Base-by-base conservation (phyloP, 2,888 invertebrate species). In the Lissocephala sabroskyi region DNA sequence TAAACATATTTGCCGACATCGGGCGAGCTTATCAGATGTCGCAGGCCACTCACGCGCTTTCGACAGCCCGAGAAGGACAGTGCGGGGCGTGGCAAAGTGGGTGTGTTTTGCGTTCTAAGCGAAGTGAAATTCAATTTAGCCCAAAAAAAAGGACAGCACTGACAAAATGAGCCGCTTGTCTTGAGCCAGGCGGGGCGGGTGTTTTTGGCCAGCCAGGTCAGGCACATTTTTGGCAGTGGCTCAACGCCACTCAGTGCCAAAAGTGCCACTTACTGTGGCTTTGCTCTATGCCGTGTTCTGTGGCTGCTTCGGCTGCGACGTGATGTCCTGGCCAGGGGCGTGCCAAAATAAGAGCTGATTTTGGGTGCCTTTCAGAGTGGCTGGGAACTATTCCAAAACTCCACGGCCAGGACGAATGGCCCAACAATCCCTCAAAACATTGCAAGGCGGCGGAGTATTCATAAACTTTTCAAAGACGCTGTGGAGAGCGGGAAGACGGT, bases 251-350 rank as follows among this genome's bases (percentile, higher is more conserved):
- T 50, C 40, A 66, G 52, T 62, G 67, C 67, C 67, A 70, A 64
- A 66, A 66, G 65, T 70, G 64, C 60, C 62, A 64, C 67, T 64
- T 64, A n/a, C n/a, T n/a, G n/a, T n/a, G n/a, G n/a, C n/a, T n/a
- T n/a, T n/a, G n/a, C n/a, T n/a, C n/a, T n/a, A n/a, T n/a, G n/a
- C n/a, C n/a, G n/a, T n/a, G n/a, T n/a, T n/a, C n/a, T n/a, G n/a
- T n/a, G n/a, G n/a, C n/a, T n/a, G n/a, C n/a, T n/a, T n/a, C n/a
- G n/a, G n/a, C n/a, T n/a, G n/a, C n/a, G n/a, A n/a, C n/a, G n/a
- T n/a, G n/a, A n/a, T n/a, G n/a, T n/a, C n/a, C n/a, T n/a, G n/a
- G n/a, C n/a, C n/a, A n/a, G n/a, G n/a, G n/a, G n/a, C n/a, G n/a
- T n/a, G n/a, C n/a, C n/a, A n/a, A n/a, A n/a, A n/a, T n/a, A n/a